Evolutionary conservation across 2,797 vertebrate genomes (phyloP), one percentile per base, ranked within the genome.

Genomic region (Sternotherus odoratus): DNA sequence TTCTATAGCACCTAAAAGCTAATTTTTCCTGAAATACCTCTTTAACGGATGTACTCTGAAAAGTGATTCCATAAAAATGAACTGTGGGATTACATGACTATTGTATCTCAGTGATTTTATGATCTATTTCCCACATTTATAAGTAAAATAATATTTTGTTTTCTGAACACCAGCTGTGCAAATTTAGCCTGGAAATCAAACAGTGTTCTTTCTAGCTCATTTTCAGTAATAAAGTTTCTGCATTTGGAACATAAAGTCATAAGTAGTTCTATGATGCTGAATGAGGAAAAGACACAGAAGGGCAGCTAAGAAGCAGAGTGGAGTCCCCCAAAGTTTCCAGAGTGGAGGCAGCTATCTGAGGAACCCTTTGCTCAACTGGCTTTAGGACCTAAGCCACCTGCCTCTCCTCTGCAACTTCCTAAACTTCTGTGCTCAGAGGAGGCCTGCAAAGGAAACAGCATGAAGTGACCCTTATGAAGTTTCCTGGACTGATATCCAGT

Each of bases 181-280:
- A 79, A 24, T 12, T n/a, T 24, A 74, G 88, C 48, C 46, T 83
- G 36, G 83, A 93, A 89, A 87, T 6, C 1, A 36, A 4, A 57
- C 3, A 43, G 0, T 9, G 8, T 54, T 88, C 8, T 83, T 86
- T 69, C 48, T 69, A 19, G 4, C 87, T 82, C 56, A 28, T 2
- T 78, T 83, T 24, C 15, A 81, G 8, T 63, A 82, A 72, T 23
- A 86, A 1, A 28, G 83, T 89, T 82, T 77, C 56, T 81, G 0
- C 23, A 83, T 46, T 80, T 91, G 66, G 19, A 91, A 90, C 82
- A 77, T 79, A 79, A 92, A 48, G 33, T 43, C 51, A 63, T 63
- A 63, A 63, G 60, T 33, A 66, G 60, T 66, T n/a, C 60, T 36
- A n/a, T 66, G 60, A 36, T 66, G 60, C 60, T 66, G 60, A n/a